Evolutionary conservation across 2,888 invertebrate species (phyloP).

Genomic region (Saturnia japonica): DNA sequence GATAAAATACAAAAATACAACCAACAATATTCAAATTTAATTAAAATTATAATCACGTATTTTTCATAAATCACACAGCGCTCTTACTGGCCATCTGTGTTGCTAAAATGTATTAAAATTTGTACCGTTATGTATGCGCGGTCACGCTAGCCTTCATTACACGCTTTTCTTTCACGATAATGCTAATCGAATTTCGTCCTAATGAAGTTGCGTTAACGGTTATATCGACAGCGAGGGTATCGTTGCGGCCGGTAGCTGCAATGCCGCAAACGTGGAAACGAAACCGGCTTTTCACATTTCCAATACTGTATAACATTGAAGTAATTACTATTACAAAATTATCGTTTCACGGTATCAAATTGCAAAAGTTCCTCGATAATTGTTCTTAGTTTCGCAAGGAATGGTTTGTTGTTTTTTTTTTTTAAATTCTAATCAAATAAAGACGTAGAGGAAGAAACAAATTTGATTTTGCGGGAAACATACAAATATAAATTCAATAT

Average conservation of each 20-base stretch:
- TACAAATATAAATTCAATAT: too few species aligned
- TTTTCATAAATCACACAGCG: slow-evolving; percentile 18
- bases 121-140: slow-evolving; percentile 50
- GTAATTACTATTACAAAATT: slow-evolving; percentile 44
- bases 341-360: slow-evolving; percentile 37
- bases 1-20: background rate
- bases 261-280: slow-evolving; percentile 44
- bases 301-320: slow-evolving; percentile 48
- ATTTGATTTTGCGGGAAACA: too few species aligned
- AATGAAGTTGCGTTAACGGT: slow-evolving; percentile 6
- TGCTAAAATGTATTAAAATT: slow-evolving; percentile 22
- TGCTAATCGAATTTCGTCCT: slow-evolving; percentile 1
- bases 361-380: slow-evolving; percentile 26
- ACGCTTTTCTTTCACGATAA: background rate
- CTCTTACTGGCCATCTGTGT: slow-evolving; percentile 20
- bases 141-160: slow-evolving; percentile 50
- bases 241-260: slow-evolving; percentile 44
- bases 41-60: slow-evolving; percentile 21
- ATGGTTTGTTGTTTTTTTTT: background rate
- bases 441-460: background rate
- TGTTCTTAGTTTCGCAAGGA: background rate
- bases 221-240: slow-evolving; percentile 23
- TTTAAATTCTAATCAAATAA: background rate
- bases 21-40: slow-evolving; percentile 2
- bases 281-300: slow-evolving; percentile 40